These are phyloP conservation scores for Rhabdomys pumilio DNA, from an alignment of 2,797 vertebrate species.

Conservation along the genomic window DNA sequence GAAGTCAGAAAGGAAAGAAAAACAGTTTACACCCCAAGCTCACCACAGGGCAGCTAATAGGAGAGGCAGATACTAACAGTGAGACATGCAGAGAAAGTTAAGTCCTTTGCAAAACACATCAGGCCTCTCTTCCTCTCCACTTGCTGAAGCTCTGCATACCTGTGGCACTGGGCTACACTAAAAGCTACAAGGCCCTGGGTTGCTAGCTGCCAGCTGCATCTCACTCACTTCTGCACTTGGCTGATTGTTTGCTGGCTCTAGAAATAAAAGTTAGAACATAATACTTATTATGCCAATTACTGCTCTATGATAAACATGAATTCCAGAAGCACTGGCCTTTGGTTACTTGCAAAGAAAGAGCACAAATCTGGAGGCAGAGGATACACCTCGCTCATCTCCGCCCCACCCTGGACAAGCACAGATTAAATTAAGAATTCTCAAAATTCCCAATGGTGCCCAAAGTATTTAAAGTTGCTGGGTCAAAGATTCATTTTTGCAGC, in stretches of 20 bases:
- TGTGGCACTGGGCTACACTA: not conserved
- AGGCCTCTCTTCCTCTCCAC: not conserved
- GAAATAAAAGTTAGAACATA: constrained; percentile 38
- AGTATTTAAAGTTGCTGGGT: constrained; percentile 81
- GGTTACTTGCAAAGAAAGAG: not conserved
- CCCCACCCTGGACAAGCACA: constrained; percentile 63
- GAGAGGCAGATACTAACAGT: not conserved
- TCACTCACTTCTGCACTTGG: constrained; percentile 48
- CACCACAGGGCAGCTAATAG: not conserved
- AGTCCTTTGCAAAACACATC: not conserved
- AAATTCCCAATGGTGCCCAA: constrained; percentile 82
- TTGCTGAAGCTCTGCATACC: not conserved
- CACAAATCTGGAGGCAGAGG: not conserved
- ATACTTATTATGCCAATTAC: constrained; percentile 35
- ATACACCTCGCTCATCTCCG: not conserved
- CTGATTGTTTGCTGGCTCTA: constrained; percentile 44
- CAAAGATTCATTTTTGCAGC: constrained; percentile 81
- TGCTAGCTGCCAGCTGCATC: constrained; percentile 17
- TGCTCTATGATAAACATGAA: constrained; percentile 3
- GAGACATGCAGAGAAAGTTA: not conserved
- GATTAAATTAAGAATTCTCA: constrained; percentile 83
- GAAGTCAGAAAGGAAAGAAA: not conserved
- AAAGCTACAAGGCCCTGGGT: not conserved
- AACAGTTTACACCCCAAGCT: not conserved
- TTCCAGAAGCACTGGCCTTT: constrained; percentile 36